Conservation (phyloP, 2,888 invertebrate species). For the Synergus japonicus region DNA sequence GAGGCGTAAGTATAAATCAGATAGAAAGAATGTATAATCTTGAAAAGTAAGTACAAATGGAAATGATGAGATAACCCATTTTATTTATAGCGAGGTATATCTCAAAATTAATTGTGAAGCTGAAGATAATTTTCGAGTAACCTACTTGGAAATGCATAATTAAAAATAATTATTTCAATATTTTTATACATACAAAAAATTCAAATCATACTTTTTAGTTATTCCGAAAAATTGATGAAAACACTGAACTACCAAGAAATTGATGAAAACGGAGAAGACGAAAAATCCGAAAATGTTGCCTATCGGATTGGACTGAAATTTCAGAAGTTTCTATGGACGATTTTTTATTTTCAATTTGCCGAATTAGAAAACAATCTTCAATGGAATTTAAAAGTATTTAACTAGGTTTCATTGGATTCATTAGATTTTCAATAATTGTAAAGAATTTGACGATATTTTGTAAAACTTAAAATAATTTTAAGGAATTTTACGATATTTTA, state of each 20-base stretch:
- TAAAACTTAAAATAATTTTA: too few relatives aligned
- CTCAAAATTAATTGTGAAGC: constrained; percentile 45
- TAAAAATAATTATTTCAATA: background rate
- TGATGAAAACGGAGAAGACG: background rate
- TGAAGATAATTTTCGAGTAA: background rate
- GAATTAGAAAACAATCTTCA: too few relatives aligned
- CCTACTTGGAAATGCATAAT: background rate
- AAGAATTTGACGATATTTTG: too few relatives aligned
- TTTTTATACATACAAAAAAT: too few relatives aligned
- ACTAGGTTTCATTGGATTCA: too few relatives aligned
- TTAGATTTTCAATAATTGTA: too few relatives aligned
- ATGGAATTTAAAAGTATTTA: too few relatives aligned
- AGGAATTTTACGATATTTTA: too few relatives aligned
- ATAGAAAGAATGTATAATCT: constrained; percentile 47
- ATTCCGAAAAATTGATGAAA: background rate
- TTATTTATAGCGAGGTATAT: constrained; percentile 42
- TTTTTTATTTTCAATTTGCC: too few relatives aligned
- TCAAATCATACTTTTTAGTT: too few relatives aligned
- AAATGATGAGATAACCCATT: constrained; percentile 43
- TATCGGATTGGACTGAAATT: background rate
- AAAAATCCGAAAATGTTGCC: background rate
- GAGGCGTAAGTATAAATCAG: constrained; percentile 58
- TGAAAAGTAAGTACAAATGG: constrained; percentile 44
- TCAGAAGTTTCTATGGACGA: too few relatives aligned
- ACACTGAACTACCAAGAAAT: background rate